These are phyloP conservation scores for Hanleya hanleyi DNA, from an alignment of 2,888 invertebrate genomes.

Conservation along the genomic window DNA sequence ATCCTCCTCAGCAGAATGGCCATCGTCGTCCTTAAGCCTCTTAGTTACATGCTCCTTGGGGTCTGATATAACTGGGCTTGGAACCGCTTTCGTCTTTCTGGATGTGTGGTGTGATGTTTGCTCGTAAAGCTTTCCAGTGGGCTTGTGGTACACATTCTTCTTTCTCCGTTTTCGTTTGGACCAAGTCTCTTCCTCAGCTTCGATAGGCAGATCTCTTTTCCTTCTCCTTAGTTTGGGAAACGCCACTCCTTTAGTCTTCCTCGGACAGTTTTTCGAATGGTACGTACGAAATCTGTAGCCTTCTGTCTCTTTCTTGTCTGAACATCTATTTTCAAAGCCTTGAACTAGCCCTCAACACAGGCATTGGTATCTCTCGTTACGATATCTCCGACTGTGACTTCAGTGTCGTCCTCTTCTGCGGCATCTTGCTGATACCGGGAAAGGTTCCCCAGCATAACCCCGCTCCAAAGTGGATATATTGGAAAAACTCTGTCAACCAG, in stretches of 20 bases:
- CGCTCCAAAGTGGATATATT: background rate
- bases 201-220: background rate
- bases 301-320: background rate
- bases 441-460: background rate
- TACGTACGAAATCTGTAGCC: background rate
- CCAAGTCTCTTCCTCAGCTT: background rate
- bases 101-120: background rate
- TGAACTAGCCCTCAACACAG: background rate
- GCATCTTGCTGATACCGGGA: background rate
- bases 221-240: background rate
- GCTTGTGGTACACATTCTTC: background rate
- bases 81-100: background rate
- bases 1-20: background rate
- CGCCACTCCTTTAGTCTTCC: background rate
- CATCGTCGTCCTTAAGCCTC: background rate
- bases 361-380: background rate
- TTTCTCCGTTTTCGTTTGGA: background rate
- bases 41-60: background rate
- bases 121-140: background rate
- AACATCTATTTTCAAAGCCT: slow-evolving; percentile 1
- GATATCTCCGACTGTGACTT: background rate
- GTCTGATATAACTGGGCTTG: background rate
- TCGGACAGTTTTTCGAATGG: background rate
- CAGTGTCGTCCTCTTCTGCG: background rate
- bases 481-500: background rate